Conservation (phyloP, 2,113 vertebrate species). For the Chaenogobius annularis region DNA sequence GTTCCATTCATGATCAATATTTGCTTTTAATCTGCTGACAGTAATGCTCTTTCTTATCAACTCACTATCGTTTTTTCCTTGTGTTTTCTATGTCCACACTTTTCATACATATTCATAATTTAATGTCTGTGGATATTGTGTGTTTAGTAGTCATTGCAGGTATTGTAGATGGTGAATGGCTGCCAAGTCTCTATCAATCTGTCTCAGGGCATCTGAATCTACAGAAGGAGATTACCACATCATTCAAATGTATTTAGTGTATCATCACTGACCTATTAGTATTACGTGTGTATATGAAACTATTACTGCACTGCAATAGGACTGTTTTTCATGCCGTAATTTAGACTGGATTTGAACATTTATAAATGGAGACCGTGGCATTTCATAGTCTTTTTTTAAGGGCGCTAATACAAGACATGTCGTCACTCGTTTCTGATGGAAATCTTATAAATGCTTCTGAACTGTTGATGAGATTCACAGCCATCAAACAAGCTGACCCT, state of each 20-base stretch:
- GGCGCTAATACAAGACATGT: slow-evolving; percentile 24
- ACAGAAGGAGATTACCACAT: not conserved
- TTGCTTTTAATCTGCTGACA: too few species aligned
- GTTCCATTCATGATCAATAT: too few species aligned
- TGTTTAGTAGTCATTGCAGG: too few species aligned
- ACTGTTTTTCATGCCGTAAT: not conserved
- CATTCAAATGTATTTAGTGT: not conserved
- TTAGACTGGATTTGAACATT: not conserved
- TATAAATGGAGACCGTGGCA: slow-evolving; percentile 7
- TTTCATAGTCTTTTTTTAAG: slow-evolving; percentile 14
- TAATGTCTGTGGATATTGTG: too few species aligned
- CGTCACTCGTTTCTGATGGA: not conserved
- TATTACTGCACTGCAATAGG: not conserved
- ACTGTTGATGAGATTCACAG: not conserved
- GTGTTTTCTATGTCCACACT: too few species aligned
- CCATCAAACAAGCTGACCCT: not conserved
- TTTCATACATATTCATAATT: too few species aligned
- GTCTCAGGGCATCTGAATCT: too few species aligned
- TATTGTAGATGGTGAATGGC: not conserved
- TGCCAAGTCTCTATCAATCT: not conserved
- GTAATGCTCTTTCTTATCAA: too few species aligned
- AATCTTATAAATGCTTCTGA: not conserved
- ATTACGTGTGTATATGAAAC: not conserved
- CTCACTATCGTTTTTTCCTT: too few species aligned
- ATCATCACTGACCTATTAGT: not conserved